A percentile compares a stretch with the other conserved stretches of the same genome.
phyloP scores from a whole-genome alignment of 2,113 vertebrate species.

The Azemiops feae region DNA sequence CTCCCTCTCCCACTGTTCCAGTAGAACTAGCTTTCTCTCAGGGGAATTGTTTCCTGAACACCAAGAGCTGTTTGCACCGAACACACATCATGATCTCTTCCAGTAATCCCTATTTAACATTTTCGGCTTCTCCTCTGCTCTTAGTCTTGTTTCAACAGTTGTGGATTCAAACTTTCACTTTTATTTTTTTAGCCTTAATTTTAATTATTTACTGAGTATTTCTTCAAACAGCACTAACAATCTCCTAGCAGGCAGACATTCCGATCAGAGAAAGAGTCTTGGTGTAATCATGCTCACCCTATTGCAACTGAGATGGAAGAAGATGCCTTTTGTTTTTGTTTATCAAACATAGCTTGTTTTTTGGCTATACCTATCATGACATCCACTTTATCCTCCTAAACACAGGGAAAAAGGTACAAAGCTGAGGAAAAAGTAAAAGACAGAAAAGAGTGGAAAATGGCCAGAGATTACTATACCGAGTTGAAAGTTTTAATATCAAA shows the following conservation, averaged over 20 bases:
- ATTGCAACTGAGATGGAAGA: neutral
- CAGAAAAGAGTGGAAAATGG: neutral
- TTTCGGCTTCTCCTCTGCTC: neutral
- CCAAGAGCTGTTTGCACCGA: neutral
- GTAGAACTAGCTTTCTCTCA: neutral
- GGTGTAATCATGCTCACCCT: neutral
- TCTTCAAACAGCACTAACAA: neutral
- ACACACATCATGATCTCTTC: neutral
- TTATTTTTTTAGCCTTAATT: neutral
- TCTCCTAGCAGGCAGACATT: neutral
- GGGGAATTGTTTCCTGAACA: neutral
- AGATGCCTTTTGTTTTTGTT: neutral
- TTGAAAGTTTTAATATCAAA: neutral
- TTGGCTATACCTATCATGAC: neutral
- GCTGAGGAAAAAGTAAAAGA: neutral
- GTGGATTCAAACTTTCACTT: neutral
- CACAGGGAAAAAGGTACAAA: neutral
- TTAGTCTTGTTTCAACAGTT: neutral
- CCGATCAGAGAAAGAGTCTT: neutral
- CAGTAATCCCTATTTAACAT: neutral
- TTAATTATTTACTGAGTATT: neutral
- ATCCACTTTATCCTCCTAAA: neutral
- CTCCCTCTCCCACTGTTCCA: neutral
- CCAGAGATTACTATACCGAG: neutral
- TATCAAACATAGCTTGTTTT: neutral